These are phyloP conservation scores for Dipodomys merriami DNA, from an alignment of 2,113 vertebrate genomes.

Conservation along the genomic window DNA sequence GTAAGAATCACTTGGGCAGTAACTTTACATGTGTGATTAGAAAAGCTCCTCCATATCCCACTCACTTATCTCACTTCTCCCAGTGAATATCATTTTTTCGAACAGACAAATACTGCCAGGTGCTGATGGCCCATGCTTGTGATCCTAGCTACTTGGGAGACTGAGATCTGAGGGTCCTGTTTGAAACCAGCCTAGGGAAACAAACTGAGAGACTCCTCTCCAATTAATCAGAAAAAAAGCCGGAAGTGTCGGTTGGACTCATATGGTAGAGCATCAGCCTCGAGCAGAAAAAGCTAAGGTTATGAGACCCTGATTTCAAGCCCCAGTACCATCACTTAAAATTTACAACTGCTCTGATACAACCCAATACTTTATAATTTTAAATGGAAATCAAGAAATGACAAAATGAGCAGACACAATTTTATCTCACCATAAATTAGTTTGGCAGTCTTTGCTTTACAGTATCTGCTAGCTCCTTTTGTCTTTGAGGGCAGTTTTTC, in stretches of 20 bases:
- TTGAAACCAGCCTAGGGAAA: no score
- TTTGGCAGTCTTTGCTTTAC: background rate
- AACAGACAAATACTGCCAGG: background rate
- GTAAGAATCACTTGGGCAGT: background rate
- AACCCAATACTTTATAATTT: slow-evolving; percentile 11
- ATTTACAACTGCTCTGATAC: background rate
- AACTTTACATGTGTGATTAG: background rate
- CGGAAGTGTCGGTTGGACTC: no score
- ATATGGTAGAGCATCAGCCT: no score
- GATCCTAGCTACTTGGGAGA: no score
- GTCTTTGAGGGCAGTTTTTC: background rate
- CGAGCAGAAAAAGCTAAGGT: no score
- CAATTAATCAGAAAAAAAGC: no score
- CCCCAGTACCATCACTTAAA: background rate
- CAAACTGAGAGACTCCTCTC: no score
- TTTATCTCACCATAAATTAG: background rate
- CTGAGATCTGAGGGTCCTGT: no score
- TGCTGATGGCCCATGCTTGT: no score
- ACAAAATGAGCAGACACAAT: background rate
- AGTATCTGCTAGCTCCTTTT: background rate
- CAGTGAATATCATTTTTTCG: background rate
- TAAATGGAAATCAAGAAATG: slow-evolving; percentile 43
- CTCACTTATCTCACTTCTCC: background rate
- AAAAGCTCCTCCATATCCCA: background rate
- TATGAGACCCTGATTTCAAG: no score